Evolutionary conservation across 2,888 invertebrate species (phyloP).

Genomic region (Macropis europaea): DNA sequence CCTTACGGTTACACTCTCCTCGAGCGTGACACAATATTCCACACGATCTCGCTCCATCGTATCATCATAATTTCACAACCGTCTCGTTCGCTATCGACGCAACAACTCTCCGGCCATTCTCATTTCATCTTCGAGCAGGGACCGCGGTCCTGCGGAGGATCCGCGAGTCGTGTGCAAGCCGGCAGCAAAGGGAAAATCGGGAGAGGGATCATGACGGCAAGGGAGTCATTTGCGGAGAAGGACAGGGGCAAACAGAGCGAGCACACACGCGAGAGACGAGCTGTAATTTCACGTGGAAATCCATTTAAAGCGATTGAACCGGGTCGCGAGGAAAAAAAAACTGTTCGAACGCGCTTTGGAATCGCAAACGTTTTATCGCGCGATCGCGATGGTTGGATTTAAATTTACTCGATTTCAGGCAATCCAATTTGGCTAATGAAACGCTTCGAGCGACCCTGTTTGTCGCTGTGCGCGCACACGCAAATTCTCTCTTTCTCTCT

Average conservation of each 20-base stretch:
- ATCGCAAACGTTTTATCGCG: slow-evolving; percentile 56
- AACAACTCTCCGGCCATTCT: too few relatives aligned
- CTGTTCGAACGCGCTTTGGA: slow-evolving; percentile 38
- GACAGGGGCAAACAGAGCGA: slow-evolving; percentile 36
- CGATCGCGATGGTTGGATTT: slow-evolving; percentile 65
- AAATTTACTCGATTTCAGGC: slow-evolving; percentile 72
- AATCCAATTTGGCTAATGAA: slow-evolving; percentile 66
- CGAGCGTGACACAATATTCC: too few relatives aligned
- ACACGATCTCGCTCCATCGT: too few relatives aligned
- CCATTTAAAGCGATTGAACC: slow-evolving; percentile 44
- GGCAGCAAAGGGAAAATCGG: too few relatives aligned
- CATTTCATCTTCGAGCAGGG: too few relatives aligned
- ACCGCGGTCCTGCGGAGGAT: not conserved
- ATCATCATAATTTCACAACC: slow-evolving; percentile 31
- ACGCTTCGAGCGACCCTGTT: slow-evolving; percentile 56
- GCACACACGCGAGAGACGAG: slow-evolving; percentile 25
- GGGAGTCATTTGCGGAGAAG: too few relatives aligned
- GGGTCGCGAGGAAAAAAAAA: slow-evolving; percentile 22
- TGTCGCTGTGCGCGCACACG: slow-evolving; percentile 29
- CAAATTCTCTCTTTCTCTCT: not conserved
- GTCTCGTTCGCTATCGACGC: too few relatives aligned
- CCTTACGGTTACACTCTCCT: too few relatives aligned
- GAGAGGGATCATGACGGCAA: too few relatives aligned
- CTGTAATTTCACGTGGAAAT: slow-evolving; percentile 55
- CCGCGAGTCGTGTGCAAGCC: not conserved